Evolutionary conservation across 2,113 vertebrate genomes (phyloP), one percentile per base, ranked within the genome.

Genomic region (Centropus bengalensis): DNA sequence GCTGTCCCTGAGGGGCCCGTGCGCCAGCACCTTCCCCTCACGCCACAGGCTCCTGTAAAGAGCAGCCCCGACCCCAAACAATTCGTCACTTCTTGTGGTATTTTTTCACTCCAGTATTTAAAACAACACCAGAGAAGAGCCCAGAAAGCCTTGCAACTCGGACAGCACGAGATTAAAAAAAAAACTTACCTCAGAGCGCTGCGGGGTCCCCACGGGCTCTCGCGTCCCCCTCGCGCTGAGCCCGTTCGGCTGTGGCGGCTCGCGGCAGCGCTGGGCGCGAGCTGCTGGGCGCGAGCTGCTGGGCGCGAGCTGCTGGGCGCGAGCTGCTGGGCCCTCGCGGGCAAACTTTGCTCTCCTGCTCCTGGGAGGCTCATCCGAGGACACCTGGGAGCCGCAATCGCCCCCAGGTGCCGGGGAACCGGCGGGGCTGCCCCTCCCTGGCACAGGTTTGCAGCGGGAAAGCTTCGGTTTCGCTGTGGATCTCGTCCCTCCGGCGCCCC

Each of bases 11-110:
- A 22, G 45, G 54, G 5, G 10, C 2, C 38, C 1, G 0, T 3
- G 56, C 21, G 52, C 2, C 0, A 0, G 52, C 0, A 0, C 32
- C 5, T 23, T 67, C 10, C 64, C 27, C 56, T 85, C 59, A 4
- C 83, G 21, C 8, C 76, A 54, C 47, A 59, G 28, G 8, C 33
- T 10, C 28, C 7, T 18, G 18, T 69, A 74, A 38, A n/a, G 36
- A 54, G 28, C 3, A 26, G 33, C 66, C 54, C 67, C 18, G 20
- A 74, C 58, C 32, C 17, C 16, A 9, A 67, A 19, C 47, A 45
- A 26, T 8, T 44, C 4, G 2, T 36, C 40, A 12, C 18, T 52
- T 20, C 13, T 8, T 28, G 17, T 42, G 22, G 10, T 30, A 14
- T 6, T 82, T 52, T 54, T 79, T 32, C 1, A n/a, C 13, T 60